phyloP scores from a whole-genome alignment of 2,113 vertebrate species.

The Gnathonemus longibarbis region DNA sequence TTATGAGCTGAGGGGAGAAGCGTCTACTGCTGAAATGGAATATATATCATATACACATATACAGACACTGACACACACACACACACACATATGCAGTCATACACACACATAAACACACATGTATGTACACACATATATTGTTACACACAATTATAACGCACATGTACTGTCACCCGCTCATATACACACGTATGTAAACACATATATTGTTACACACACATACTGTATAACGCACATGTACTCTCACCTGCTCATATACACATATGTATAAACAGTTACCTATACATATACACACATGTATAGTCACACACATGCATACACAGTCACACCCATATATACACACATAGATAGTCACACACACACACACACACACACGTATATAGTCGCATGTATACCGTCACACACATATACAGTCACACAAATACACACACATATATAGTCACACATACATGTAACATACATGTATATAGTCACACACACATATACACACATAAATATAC shows the following conservation, averaged over 20 bases:
- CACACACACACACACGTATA: too few species aligned
- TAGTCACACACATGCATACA: background rate
- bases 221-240: background rate
- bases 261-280: too few species aligned
- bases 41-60: background rate
- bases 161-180: background rate
- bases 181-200: background rate
- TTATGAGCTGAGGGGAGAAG: constrained; percentile 32
- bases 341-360: background rate
- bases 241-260: background rate
- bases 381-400: background rate
- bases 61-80: background rate
- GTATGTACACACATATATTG: background rate
- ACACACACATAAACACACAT: background rate
- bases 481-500: background rate
- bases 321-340: background rate
- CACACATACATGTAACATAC: background rate
- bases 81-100: background rate
- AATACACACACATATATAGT: too few species aligned
- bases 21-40: background rate
- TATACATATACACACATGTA: too few species aligned
- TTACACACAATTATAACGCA: background rate
- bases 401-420: background rate
- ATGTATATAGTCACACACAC: background rate
- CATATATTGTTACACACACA: background rate